Conservation (phyloP, 2,113 vertebrate species). For the Scomber scombrus region DNA sequence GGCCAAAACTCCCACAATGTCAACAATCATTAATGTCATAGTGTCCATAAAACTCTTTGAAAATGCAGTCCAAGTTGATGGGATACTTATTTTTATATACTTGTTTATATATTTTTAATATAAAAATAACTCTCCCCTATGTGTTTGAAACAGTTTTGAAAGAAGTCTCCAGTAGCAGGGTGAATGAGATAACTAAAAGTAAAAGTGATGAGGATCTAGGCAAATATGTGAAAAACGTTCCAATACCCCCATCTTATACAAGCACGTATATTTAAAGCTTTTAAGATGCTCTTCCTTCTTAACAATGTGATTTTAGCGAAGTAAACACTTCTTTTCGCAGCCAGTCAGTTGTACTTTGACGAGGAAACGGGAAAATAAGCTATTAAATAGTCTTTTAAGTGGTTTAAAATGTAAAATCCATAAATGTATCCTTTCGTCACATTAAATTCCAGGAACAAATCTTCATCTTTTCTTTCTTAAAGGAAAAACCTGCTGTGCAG, state of each 20-base stretch:
- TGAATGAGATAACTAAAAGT: background rate
- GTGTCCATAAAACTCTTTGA: conserved; percentile 49
- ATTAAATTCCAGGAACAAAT: conserved; percentile 44
- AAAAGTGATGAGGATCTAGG: conserved; percentile 10
- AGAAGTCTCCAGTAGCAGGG: conserved; percentile 6
- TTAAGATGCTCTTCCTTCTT: conserved; percentile 15
- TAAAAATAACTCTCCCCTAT: conserved; percentile 65
- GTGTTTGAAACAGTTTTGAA: background rate
- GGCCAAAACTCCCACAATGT: conserved; percentile 32
- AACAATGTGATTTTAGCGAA: background rate
- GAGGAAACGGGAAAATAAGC: background rate
- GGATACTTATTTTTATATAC: conserved; percentile 46
- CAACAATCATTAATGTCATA: conserved; percentile 67
- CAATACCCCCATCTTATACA: conserved; percentile 11
- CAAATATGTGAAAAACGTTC: conserved; percentile 28
- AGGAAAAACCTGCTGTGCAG: conserved; percentile 13
- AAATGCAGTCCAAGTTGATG: conserved; percentile 37
- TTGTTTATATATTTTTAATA: conserved; percentile 61
- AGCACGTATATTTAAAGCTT: background rate
- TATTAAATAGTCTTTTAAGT: conserved; percentile 29
- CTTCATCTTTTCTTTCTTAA: conserved; percentile 21
- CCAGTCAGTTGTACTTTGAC: background rate
- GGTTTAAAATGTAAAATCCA: conserved; percentile 44
- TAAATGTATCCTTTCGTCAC: conserved; percentile 34
- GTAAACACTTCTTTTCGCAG: conserved; percentile 8